These are phyloP conservation scores for Syndactyla subalaris DNA, from an alignment of 2,797 vertebrate species.

Conservation along the genomic window DNA sequence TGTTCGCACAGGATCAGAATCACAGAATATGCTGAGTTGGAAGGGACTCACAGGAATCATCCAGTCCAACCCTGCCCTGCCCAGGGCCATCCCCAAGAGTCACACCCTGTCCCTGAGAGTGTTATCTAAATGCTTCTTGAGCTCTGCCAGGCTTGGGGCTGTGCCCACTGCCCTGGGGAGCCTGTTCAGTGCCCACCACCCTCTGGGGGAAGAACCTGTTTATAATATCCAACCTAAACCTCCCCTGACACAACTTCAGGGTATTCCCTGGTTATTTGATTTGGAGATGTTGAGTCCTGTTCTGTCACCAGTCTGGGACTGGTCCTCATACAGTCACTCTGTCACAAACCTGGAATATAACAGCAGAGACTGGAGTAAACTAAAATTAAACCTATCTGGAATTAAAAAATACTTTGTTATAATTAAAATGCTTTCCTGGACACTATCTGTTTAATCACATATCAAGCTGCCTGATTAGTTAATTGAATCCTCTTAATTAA, in stretches of 20 bases:
- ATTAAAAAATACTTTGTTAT: not conserved
- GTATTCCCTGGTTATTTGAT: not conserved
- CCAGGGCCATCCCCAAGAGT: not conserved
- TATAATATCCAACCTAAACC: not conserved
- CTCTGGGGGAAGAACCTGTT: not conserved
- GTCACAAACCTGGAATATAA: not conserved
- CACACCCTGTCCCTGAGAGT: not conserved
- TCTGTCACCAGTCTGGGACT: not conserved
- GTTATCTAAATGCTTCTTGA: not conserved
- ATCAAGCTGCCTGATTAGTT: not conserved
- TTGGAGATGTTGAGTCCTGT: not conserved
- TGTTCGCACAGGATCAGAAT: not conserved
- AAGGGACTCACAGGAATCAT: not conserved
- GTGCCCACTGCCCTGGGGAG: not conserved
- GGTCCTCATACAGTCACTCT: not conserved
- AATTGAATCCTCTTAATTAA: not conserved
- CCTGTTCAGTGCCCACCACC: not conserved
- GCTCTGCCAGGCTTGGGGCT: not conserved
- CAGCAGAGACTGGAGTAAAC: not conserved
- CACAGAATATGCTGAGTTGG: not conserved
- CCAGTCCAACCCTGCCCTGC: not conserved
- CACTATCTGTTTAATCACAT: not conserved
- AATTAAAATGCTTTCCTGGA: not conserved
- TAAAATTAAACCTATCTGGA: not conserved
- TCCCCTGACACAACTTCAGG: not conserved